Conservation (phyloP, 2,113 vertebrate genomes). For the Peromyscus leucopus region DNA sequence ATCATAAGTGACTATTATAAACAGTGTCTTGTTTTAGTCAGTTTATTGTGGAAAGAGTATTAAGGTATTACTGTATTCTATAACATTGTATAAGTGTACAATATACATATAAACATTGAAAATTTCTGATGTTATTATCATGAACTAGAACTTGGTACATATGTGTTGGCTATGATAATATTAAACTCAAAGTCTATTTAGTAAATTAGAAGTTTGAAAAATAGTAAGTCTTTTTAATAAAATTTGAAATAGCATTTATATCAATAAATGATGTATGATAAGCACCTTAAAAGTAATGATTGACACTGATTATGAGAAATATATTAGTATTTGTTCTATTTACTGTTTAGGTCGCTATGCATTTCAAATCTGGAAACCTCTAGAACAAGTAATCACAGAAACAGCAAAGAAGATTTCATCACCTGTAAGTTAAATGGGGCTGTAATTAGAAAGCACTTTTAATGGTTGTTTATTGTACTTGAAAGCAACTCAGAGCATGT, state of each 20-base stretch:
- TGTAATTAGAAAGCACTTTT: not conserved
- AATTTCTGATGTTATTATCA: slow-evolving; percentile 16
- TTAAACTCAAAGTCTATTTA: slow-evolving; percentile 55
- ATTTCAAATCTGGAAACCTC: slow-evolving; percentile 94
- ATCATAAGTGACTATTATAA: not conserved
- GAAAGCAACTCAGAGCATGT: slow-evolving; percentile 1
- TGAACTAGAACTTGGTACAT: slow-evolving; percentile 18
- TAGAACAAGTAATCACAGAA: slow-evolving; percentile 92
- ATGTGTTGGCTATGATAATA: not conserved
- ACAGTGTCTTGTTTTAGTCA: not conserved
- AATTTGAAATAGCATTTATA: slow-evolving; percentile 15
- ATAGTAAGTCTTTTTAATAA: not conserved
- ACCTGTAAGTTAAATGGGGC: slow-evolving; percentile 88
- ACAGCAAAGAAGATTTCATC: slow-evolving; percentile 91
- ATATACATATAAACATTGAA: not conserved
- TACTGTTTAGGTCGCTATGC: slow-evolving; percentile 92
- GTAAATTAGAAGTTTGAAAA: slow-evolving; percentile 62
- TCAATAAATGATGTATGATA: slow-evolving; percentile 10
- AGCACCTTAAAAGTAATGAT: not conserved
- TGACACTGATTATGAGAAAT: slow-evolving; percentile 43
- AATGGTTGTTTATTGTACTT: not conserved
- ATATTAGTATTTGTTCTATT: slow-evolving; percentile 60
- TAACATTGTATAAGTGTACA: not conserved
- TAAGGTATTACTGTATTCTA: not conserved
- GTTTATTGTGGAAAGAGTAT: not conserved